These are phyloP conservation scores for Drosophila sp. DNA, from an alignment of 1,140 invertebrate species.

Conservation along the genomic window DNA sequence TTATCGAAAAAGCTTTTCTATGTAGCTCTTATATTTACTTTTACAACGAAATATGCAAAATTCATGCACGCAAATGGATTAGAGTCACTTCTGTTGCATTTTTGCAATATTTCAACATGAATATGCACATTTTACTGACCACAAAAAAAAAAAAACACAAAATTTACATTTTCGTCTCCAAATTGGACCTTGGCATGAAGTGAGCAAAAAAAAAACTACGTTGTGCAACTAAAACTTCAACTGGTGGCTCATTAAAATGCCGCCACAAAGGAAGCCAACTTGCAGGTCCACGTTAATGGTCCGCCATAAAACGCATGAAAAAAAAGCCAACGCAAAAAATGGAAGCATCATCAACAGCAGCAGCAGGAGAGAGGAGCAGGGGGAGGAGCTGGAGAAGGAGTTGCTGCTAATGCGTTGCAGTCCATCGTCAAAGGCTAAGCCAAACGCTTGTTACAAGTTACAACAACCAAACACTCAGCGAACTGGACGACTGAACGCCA, in stretches of 20 bases:
- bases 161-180: conserved; percentile 61
- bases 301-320: conserved; percentile 44
- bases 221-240: conserved; percentile 21
- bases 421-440: conserved; percentile 40
- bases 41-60: conserved; percentile 60
- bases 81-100: conserved; percentile 27
- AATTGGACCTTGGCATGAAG: conserved; percentile 49
- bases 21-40: conserved; percentile 39
- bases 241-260: conserved; percentile 70
- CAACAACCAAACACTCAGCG: conserved; percentile 31
- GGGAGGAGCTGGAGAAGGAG: conserved; percentile 8
- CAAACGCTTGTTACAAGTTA: conserved; percentile 57
- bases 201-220: background rate
- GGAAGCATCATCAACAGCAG: background rate
- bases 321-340: conserved; percentile 23
- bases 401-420: conserved; percentile 58
- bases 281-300: conserved; percentile 58
- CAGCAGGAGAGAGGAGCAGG: background rate
- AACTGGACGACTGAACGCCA: conserved; percentile 53
- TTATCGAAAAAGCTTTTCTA: conserved; percentile 55
- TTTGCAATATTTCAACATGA: conserved; percentile 53
- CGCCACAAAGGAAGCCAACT: conserved; percentile 44
- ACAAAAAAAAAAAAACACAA: conserved; percentile 34
- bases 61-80: conserved; percentile 58
- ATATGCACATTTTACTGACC: conserved; percentile 57